Percentiles rank a stretch among this genome's conserved stretches.
Conservation (phyloP, 2,113 vertebrate species). For the Cyanistes caeruleus region DNA sequence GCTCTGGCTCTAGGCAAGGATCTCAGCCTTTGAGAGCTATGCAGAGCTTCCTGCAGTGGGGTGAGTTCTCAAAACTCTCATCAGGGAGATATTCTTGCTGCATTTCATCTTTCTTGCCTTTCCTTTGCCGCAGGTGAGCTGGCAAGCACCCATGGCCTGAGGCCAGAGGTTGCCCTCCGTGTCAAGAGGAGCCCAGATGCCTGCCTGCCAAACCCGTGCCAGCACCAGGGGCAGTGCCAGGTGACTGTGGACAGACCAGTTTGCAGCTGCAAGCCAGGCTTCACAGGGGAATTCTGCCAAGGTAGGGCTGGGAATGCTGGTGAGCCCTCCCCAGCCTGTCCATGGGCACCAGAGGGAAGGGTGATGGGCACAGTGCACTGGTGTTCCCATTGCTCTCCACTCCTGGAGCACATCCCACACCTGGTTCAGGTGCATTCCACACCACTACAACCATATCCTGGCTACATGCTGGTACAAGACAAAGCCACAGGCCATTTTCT, state of each 20-base stretch:
- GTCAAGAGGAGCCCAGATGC: not conserved
- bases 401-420: not conserved
- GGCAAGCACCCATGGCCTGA: accelerated
- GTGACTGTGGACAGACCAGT: not conserved
- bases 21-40: not conserved
- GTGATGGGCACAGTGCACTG: not conserved
- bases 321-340: not conserved
- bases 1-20: accelerated
- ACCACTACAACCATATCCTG: not conserved
- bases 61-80: accelerated
- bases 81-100: not conserved
- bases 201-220: conserved; percentile 51
- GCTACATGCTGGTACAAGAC: not conserved
- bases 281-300: conserved; percentile 47
- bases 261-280: conserved; percentile 60
- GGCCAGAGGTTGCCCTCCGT: not conserved
- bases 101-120: not conserved
- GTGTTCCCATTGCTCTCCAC: not conserved
- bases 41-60: not conserved
- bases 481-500: not conserved
- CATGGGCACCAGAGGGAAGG: not conserved
- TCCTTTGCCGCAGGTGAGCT: conserved; percentile 12
- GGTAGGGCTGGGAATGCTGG: not conserved
- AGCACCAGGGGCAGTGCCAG: conserved; percentile 42
- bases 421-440: not conserved